These are phyloP conservation scores for Rhopilema esculentum DNA, from an alignment of 30 jellyfish, hydroid and myxozoan genomes.

Conservation along the genomic window DNA sequence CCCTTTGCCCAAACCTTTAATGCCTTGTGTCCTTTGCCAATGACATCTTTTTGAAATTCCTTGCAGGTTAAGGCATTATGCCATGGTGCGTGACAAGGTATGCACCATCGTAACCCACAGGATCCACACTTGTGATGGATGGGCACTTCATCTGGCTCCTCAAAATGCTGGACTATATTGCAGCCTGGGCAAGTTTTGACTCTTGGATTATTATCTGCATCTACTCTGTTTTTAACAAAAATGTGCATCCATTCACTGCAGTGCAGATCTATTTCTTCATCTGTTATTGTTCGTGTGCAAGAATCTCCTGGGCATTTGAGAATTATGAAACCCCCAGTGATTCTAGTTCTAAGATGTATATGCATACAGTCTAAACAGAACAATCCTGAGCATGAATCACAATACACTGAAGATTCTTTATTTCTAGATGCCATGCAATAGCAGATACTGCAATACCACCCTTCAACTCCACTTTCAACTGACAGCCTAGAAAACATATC, in stretches of 20 bases:
- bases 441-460: background rate
- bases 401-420: background rate
- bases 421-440: background rate
- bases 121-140: constrained; percentile 52
- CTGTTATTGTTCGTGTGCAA: constrained; percentile 48
- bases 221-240: constrained; percentile 68
- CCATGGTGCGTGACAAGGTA: constrained; percentile 92
- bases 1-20: constrained; percentile 89
- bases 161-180: constrained; percentile 56
- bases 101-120: constrained; percentile 83
- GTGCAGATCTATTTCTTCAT: constrained; percentile 43
- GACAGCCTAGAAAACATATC: background rate
- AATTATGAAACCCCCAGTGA: constrained; percentile 55
- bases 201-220: constrained; percentile 77
- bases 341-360: constrained; percentile 36
- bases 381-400: constrained; percentile 14
- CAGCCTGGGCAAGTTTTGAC: constrained; percentile 92
- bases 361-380: constrained; percentile 52
- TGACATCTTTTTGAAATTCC: constrained; percentile 72
- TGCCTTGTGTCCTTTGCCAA: constrained; percentile 79
- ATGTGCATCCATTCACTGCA: constrained; percentile 30
- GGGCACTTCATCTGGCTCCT: constrained; percentile 44
- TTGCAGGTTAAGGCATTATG: constrained; percentile 80
- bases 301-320: constrained; percentile 55
- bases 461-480: background rate